Evolutionary conservation across 2,797 vertebrate species (phyloP), one percentile per base, ranked within the genome.

Genomic region (Pseudochirops corinnae): DNA sequence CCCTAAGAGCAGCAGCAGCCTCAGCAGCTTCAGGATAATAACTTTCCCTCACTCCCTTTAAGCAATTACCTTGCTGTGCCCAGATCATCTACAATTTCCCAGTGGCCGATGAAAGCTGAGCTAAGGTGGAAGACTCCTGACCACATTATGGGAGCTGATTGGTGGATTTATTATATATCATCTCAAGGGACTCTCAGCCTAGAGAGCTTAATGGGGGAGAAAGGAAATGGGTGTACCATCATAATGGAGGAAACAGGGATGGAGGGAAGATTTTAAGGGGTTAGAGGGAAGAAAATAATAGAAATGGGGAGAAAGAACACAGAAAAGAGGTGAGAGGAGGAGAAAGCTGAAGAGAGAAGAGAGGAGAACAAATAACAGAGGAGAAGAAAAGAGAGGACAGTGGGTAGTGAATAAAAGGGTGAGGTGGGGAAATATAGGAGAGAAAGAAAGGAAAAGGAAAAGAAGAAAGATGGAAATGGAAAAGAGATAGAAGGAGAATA

Each of bases 61-160:
- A 31, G 1, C 53, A 0, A 0, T 57, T 0, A 0, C 0, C 2
- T 24, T 0, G 0, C 90, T 74, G 1, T 53, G 29, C 67, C 46
- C 1, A 24, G 3, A 90, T 60, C 56, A 56, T 52, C 53, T 9
- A 28, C 39, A 87, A 87, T 87, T 87, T 87, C 39, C 29, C 90
- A 53, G 55, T 53, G 55, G 90, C 53, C 13, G 55, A 39, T 94
- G 39, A 91, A 56, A 55, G 39, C 29, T 52, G 13, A 1, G 1
- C n/a, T 62, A 55, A 87, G 74, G 74, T 50, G 21, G 39, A 74
- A 52, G 55, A 7, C 14, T 58, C 50, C 55, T 33, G 55, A 87
- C 56, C 56, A 46, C 4, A 18, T 14, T 53, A 56, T 13, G 5
- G 74, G 39, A 46, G 39, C 21, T 87, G 74, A 87, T 87, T 46